Evolutionary conservation across 1,140 invertebrate species (phyloP), one percentile per base, ranked within the genome.

Genomic region (Tetragonula clypearis): DNA sequence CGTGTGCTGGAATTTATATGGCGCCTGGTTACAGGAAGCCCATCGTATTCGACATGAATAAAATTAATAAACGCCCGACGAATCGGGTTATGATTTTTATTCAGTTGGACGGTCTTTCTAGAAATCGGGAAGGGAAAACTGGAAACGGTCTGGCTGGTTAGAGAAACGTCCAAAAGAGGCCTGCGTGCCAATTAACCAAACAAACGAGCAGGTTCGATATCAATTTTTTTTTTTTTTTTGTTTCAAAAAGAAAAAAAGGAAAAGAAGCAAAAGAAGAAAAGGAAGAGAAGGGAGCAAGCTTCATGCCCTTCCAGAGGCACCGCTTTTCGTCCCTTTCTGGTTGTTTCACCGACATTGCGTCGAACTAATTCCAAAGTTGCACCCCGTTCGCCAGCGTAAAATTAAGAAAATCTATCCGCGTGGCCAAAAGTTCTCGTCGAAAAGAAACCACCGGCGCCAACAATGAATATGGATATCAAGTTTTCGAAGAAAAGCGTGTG

Each of bases 391-490:
- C 21, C 41, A n/a, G 79, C 66, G 71, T 84, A 84, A 84, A 84
- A 84, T 84, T 84, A 84, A 79, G 82, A 69, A 84, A 84, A 84
- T 84, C 82, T 84, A 84, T 84, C 74, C 82, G 35, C 82, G n/a
- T 5, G 30, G 35, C 55, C 74, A 55, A 76, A 77, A 30, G 49
- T 83, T 56, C 11, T 30, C 65, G 21, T 15, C 35, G 74, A 77
- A 35, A 76, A 69, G 82, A 66, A 82, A 58, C 80, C 49, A 17
- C 62, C 6, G 21, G 71, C 49, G 8, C 15, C 21, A 55, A 55
- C 80, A 80, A 91, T 83, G 88, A 88, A 89, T 86, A 85, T 84
- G 87, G 83, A 89, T 82, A 84, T 84, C 76, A 86, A 84, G 86
- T 79, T 86, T 49, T 71, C 69, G 69, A 86, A 84, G 84, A 89